Evolutionary conservation across 2,888 invertebrate species (phyloP), one percentile per base, ranked within the genome.

Genomic region (Erebia ligea): DNA sequence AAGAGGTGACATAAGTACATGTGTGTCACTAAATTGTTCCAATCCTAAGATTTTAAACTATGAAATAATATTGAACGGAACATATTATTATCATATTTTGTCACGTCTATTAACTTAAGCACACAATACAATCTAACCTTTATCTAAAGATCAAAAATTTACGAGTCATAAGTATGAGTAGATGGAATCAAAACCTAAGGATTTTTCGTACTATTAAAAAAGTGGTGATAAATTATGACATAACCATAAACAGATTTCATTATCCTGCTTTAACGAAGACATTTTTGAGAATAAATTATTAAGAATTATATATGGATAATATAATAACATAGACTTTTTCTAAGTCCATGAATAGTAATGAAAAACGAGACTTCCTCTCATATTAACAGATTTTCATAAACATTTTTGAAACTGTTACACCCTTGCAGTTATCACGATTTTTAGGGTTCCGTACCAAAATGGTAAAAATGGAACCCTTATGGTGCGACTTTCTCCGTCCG

Each of bases 361-460:
- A 54, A 4, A 19, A 54, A 19, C 2, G 19, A 17, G 17, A 52
- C 10, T 57, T 57, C 19, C 25, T 57, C 10, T 13, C 13, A 56
- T 56, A 4, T 56, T 4, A 56, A 56, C 3, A 62, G 17, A 61
- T 61, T 67, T 71, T 71, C 72, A 70, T 73, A 70, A 74, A 67
- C 64, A 72, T 58, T 52, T 21, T 48, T 61, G 61, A 70, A 73
- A 25, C 66, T 56, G 83, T 81, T 81, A 84, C 84, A 87, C 87
- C 88, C 88, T 88, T 87, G 80, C 80, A 82, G 82, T 81, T 91
- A 90, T 91, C 90, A 85, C 81, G 76, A 82, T 81, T 85, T 86
- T 91, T n/a, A n/a, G n/a, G n/a, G n/a, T n/a, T n/a, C n/a, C n/a
- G n/a, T n/a, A n/a, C n/a, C n/a, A n/a, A n/a, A n/a, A n/a, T n/a